Conservation (phyloP, 2,888 invertebrate species). For the Sussaba pulchella region DNA sequence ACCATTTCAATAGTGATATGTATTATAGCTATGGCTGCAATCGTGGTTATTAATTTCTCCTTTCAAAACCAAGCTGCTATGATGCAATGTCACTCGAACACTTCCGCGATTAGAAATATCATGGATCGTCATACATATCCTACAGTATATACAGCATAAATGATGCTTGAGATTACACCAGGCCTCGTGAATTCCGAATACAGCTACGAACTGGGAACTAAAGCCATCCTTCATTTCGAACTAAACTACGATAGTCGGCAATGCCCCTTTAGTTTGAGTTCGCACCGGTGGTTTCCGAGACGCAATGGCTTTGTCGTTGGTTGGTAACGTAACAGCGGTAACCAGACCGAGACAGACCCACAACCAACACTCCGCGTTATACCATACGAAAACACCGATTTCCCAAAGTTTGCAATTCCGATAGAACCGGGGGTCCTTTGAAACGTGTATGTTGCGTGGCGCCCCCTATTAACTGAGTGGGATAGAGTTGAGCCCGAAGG, state of each 20-base stretch:
- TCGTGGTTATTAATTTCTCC: too few relatives aligned
- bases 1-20: too few relatives aligned
- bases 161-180: background rate
- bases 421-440: background rate
- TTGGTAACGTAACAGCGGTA: background rate
- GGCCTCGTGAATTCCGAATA: background rate
- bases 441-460: background rate
- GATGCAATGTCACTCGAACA: too few relatives aligned
- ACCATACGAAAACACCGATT: slow-evolving; percentile 3
- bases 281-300: background rate
- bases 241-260: background rate
- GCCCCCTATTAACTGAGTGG: background rate
- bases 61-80: too few relatives aligned
- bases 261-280: slow-evolving; percentile 1
- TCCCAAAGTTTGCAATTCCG: background rate
- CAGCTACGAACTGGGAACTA: background rate
- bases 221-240: slow-evolving; percentile 3
- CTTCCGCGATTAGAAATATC: too few relatives aligned
- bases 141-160: too few relatives aligned
- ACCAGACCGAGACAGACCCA: slow-evolving; percentile 14
- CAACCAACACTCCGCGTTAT: background rate
- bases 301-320: background rate
- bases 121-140: too few relatives aligned
- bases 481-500: slow-evolving; percentile 2
- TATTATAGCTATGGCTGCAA: too few relatives aligned